phyloP scores from a whole-genome alignment of 2,113 vertebrate species.

The Struthio camelus region DNA sequence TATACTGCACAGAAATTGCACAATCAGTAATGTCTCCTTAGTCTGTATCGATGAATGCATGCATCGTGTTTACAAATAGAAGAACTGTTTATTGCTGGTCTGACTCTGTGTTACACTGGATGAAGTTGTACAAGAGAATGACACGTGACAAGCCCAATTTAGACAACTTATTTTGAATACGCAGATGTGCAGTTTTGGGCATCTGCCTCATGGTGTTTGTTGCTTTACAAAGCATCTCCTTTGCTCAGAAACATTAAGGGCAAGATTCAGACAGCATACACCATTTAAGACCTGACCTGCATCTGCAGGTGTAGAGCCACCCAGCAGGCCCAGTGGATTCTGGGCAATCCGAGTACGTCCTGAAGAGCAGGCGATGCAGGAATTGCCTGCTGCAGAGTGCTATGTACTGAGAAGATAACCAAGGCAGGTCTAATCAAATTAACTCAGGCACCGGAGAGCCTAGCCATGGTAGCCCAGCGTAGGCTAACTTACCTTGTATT shows the following conservation, averaged over 20 bases:
- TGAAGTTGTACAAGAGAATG: neutral
- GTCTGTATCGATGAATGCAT: neutral
- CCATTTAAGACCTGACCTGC: neutral
- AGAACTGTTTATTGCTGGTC: neutral
- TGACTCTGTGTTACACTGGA: neutral
- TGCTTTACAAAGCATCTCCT: neutral
- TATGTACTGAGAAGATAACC: neutral
- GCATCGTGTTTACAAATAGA: neutral
- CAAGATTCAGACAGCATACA: neutral
- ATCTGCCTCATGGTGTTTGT: neutral
- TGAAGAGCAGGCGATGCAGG: neutral
- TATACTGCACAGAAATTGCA: neutral
- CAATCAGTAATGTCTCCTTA: neutral
- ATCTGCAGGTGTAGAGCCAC: neutral
- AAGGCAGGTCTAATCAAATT: neutral
- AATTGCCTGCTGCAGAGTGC: neutral
- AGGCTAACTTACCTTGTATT: neutral
- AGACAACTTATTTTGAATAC: neutral
- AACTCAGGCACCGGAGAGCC: neutral
- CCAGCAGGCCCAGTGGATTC: neutral
- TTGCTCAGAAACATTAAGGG: neutral
- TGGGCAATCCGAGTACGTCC: neutral
- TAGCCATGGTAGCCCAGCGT: neutral
- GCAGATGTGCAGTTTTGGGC: neutral
- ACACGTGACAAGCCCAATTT: accelerated